Evolutionary conservation across 2,113 vertebrate genomes (phyloP), one percentile per base, ranked within the genome.

Genomic region (Macroglossus sobrinus): DNA sequence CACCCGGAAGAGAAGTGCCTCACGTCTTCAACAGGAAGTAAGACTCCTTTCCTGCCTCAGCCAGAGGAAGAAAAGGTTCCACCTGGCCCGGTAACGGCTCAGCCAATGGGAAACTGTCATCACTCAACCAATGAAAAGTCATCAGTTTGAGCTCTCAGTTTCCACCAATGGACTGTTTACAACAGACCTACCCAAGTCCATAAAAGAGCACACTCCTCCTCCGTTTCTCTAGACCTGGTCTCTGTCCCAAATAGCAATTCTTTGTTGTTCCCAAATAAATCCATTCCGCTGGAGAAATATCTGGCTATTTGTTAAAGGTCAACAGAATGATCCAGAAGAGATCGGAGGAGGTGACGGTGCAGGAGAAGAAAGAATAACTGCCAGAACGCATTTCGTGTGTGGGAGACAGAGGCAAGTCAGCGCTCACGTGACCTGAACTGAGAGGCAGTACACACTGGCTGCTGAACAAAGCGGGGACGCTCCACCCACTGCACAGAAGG

Each of bases 401-500:
- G 30, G 5, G 66, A 14, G 22, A 84, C 16, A 18, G n/a, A 74
- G 43, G 6, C 0, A 0, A 55, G 7, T 3, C 30, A 21, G 18
- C 2, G 16, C 8, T n/a, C 50, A 0, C 3, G 16, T 15, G 3
- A n/a, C 22, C 0, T 14, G 57, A 79, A n/a, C 0, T 18, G 79
- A 47, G 0, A 89, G 57, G 55, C n/a, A 21, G 21, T 5, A n/a
- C 30, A 53, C 30, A 0, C 9, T 38, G 40, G 19, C 47, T 30
- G 12, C 2, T 19, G 14, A 21, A 19, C 0, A 35, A 16, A 86
- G 26, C 2, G 6, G 22, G 35, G 10, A 4, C 1, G 1, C 19
- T 5, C 1, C 2, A 7, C 7, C 38, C 55, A 4, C 0, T 5
- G 9, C 3, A 28, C 61, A 84, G 63, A 85, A 50, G 33, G 15